Evolutionary conservation across 1,140 invertebrate genomes (phyloP).

Genomic region (Drosophila leontia): DNA sequence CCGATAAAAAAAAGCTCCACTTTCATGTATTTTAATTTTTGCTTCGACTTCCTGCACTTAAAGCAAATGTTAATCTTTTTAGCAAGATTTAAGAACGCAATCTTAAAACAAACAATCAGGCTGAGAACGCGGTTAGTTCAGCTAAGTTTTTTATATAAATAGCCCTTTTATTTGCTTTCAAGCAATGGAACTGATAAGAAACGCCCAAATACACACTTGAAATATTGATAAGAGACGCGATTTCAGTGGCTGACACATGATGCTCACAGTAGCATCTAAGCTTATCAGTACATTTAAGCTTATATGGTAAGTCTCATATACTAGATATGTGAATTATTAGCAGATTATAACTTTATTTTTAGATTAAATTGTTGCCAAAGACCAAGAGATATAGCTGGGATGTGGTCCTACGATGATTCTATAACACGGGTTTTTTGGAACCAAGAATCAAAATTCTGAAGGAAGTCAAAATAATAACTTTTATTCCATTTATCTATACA

Average conservation of each 20-base stretch:
- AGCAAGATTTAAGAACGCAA: neutral
- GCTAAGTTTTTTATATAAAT: neutral
- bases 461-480: too few relatives aligned
- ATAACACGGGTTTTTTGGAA: too few relatives aligned
- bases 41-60: neutral
- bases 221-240: neutral
- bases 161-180: neutral
- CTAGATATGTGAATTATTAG: neutral
- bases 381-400: neutral
- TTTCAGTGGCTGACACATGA: slow-evolving; percentile 1
- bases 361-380: neutral
- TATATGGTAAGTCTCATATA: neutral
- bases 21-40: neutral
- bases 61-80: neutral
- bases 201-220: slow-evolving; percentile 16
- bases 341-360: neutral
- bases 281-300: neutral
- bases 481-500: neutral
- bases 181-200: slow-evolving; percentile 40
- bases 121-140: neutral
- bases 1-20: too few relatives aligned
- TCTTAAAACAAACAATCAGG: neutral
- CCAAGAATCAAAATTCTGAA: too few relatives aligned
- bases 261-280: slow-evolving; percentile 5
- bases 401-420: neutral